Evolutionary conservation across 2,113 vertebrate species (phyloP), one percentile per base, ranked within the genome.

Genomic region (Lepus timidus): DNA sequence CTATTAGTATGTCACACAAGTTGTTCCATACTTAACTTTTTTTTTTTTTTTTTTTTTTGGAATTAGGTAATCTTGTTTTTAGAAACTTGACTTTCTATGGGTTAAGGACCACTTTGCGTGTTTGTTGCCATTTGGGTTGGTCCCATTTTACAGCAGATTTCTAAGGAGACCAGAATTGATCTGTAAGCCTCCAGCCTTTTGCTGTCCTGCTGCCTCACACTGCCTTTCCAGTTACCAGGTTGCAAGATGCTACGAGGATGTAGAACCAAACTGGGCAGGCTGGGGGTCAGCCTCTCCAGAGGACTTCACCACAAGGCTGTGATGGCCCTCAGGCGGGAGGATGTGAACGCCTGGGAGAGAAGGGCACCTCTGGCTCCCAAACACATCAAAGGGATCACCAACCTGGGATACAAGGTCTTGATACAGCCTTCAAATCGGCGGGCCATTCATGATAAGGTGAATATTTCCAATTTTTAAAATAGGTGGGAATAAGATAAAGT

Each of bases 381-480:
- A 27, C 99, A 99, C 23, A 97, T 99, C 76, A 99, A 98, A 84
- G 99, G 99, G 67, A 97, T 99, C 91, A 99, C 99, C 44, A 98
- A 98, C n/a, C 98, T 99, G 62, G 99, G 99, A 0, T 99, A 99
- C 96, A 99, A 99, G 96, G 99, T 99, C 86, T 97, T 99, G 91
- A 99, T 99, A 33, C 99, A 99, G 76, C 99, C 99, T 0, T 99
- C 99, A 52, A 99, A 99, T 95, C 98, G 99, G 84, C 98, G 99
- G 96, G 99, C 99, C 90, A 99, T 99, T 95, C 99, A 99, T 2
- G 99, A 99, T 95, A 99, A 99, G 98, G 99, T 99, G 67, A 98
- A 88, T 84, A 49, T 49, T 61, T 83, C 52, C 27, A 31, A 36
- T 52, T 75, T 75, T 82, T 62, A 10, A 84, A 68, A 70, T 65